A percentile compares a stretch with the other conserved stretches of the same genome.
phyloP scores from a whole-genome alignment of 1,140 invertebrate species.

The Onthophagus taurus region DNA sequence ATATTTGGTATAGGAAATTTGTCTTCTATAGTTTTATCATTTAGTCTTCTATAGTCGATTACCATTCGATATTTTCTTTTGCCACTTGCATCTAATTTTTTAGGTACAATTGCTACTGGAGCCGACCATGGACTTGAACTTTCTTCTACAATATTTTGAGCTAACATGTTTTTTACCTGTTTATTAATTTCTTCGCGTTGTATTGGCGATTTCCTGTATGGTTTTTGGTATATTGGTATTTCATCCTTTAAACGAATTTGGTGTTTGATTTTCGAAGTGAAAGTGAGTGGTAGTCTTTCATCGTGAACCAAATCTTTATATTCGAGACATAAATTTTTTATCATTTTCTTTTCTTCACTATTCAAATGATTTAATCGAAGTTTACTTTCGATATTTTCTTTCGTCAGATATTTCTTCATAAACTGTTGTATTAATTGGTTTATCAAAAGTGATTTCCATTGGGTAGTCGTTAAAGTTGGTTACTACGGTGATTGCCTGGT shows the following conservation, averaged over 20 bases:
- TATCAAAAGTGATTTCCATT: neutral
- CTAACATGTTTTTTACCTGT: constrained; percentile 18
- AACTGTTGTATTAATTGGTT: neutral
- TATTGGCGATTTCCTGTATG: constrained; percentile 16
- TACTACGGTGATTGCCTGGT: neutral
- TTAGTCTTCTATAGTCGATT: constrained; percentile 33
- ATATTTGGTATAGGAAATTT: constrained; percentile 43
- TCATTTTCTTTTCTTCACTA: constrained; percentile 1
- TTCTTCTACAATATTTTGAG: constrained; percentile 13
- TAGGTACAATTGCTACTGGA: constrained; percentile 6
- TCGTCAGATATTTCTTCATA: neutral
- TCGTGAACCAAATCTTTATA: constrained; percentile 6
- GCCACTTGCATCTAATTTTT: constrained; percentile 17
- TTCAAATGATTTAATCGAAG: constrained; percentile 4
- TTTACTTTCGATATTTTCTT: constrained; percentile 3
- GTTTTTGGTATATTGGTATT: constrained; percentile 14
- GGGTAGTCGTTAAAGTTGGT: constrained; percentile 5
- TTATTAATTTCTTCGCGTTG: constrained; percentile 22
- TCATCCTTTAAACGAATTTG: constrained; percentile 5
- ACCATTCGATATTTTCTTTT: constrained; percentile 32
- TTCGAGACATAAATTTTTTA: constrained; percentile 1
- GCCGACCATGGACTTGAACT: neutral
- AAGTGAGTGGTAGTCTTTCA: constrained; percentile 6
- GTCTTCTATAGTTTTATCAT: constrained; percentile 29
- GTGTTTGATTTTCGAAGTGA: constrained; percentile 4